Base-by-base conservation (phyloP, 2,888 invertebrate species). In the Pachymerium ferrugineum region DNA sequence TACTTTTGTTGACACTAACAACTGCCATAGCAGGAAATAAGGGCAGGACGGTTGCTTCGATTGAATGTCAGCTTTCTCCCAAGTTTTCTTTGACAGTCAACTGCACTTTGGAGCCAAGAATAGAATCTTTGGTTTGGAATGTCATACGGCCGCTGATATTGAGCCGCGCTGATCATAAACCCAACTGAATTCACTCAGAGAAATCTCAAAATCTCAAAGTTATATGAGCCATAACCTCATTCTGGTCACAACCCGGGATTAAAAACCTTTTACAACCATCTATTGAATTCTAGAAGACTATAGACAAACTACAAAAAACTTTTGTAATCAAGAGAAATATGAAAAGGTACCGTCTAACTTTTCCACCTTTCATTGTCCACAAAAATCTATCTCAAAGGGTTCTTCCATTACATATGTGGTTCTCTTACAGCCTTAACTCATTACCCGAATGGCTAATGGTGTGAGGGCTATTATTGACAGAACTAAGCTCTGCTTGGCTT, bases 21-120 rank as follows among this genome's bases (percentile, higher is more conserved):
- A 12, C 62, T 28, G 62, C 25, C 62, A 28, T 25, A n/a, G 12
- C 62, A 62, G 12, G 62, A 62, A 62, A 14, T 62, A 14, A 14
- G 28, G 25, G 25, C 62, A 25, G 1, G 28, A 28, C 25, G 28
- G 12, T 28, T 25, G 5, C 28, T 62, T 62, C 62, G 25, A 28
- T 28, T 62, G 62, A 62, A 62, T 62, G 25, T 25, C 62, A 62
- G 10, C 28, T 28, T 62, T 38, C 38, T 38, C 12, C 1, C 12
- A 25, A 5, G 3, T 62, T 62, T 62, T 62, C 28, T 47, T 19
- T 62, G 25, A 62, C 62, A 62, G 62, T 10, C 62, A 62, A 25
- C 62, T 62, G 62, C 62, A 62, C 62, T 62, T 62, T 25, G n/a
- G 25, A 62, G 62, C 62, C 25, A 62, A 62, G 62, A 62, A 28